Conservation (phyloP, 37 sponge, comb jelly and placozoan species). For the Hexactinellida sp. region DNA sequence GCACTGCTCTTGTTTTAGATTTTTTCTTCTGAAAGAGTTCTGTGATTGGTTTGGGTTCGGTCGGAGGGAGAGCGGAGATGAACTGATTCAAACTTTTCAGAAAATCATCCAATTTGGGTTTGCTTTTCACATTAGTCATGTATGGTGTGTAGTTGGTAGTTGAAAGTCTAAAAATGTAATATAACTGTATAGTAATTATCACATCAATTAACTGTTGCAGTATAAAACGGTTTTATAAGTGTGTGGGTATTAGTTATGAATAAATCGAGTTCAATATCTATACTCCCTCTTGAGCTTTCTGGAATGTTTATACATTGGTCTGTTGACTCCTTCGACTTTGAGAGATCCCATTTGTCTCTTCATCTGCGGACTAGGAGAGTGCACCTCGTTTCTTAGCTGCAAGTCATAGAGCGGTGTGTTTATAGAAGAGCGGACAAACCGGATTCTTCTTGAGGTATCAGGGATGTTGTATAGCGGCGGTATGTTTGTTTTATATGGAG, state of each 20-base stretch:
- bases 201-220: too few species aligned
- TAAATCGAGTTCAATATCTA: not conserved
- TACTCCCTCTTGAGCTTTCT: not conserved
- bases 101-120: constrained; percentile 28
- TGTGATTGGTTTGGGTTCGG: not conserved
- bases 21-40: not conserved
- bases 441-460: not conserved
- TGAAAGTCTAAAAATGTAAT: not conserved
- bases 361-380: not conserved
- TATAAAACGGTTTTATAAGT: too few species aligned
- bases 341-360: not conserved
- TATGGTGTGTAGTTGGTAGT: not conserved
- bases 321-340: not conserved
- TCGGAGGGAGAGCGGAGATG: constrained; percentile 32
- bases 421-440: not conserved
- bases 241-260: not conserved
- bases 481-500: not conserved
- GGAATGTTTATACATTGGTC: not conserved
- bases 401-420: not conserved
- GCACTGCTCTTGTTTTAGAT: not conserved
- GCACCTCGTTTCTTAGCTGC: not conserved
- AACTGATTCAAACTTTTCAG: constrained; percentile 29
- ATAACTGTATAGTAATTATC: too few species aligned
- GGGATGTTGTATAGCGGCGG: not conserved
- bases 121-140: not conserved